Evolutionary conservation across 1,140 invertebrate species (phyloP), one percentile per base, ranked within the genome.

Genomic region (Drosophila erecta): DNA sequence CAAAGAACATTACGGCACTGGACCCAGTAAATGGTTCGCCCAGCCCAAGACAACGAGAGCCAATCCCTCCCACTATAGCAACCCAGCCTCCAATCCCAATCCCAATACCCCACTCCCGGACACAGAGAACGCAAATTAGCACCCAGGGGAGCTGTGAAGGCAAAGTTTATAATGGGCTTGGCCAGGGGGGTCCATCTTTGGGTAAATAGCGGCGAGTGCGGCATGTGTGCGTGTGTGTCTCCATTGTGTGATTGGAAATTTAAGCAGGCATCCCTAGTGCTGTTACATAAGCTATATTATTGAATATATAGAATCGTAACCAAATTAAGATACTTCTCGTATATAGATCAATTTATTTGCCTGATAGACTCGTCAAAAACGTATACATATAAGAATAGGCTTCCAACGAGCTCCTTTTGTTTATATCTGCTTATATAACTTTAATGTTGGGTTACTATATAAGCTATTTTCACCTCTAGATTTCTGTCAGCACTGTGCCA

Each of bases 81-180:
- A 3, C 38, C 4, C 56, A 35, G 46, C 54, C 46, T 33, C 6
- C 56, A 17, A 17, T 17, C 17, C 17, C 17, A 17, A 17, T 17
- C 17, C 17, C 17, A 17, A 17, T 17, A 17, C 50, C 46, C 69
- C 57, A n/a, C 20, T 6, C 17, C 40, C 22, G 0, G 33, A 47
- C 37, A 51, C 11, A 50, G 27, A 62, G 38, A 51, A 64, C 69
- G 59, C 79, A 87, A 85, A 85, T 85, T 87, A 81, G 74, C 74
- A 87, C 81, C 75, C 81, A 75, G 65, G 83, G 81, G 81, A 86
- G 57, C 59, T 66, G 64, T 62, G 57, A 71, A 67, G 83, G 74
- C 79, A 87, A 81, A 87, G 81, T 86, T 81, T 86, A 87, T 86
- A 86, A 86, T 86, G 83, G 81, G 81, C 79, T 87, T 75, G 73